Evolutionary conservation across 2,113 vertebrate species (phyloP).

Genomic region (Dascyllus trimaculatus): DNA sequence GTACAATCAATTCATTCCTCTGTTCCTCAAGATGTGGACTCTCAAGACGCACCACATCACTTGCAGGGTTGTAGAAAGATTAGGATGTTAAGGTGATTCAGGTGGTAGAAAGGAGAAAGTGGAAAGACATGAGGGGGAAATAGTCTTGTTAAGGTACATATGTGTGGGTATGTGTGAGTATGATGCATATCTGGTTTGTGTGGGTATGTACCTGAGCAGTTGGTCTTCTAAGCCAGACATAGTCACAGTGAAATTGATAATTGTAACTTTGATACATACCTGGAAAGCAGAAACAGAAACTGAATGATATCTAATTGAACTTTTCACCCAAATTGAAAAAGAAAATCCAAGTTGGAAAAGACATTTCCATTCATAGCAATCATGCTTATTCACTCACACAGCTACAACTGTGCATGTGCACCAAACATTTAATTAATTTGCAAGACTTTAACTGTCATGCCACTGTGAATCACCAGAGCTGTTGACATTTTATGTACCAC

Average conservation of each 20-base stretch:
- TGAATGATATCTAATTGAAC: not conserved
- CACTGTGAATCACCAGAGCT: not conserved
- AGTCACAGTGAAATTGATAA: conserved; percentile 94
- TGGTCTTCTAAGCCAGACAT: conserved; percentile 92
- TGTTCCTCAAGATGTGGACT: conserved; percentile 88
- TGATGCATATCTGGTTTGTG: not conserved
- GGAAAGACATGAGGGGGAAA: not conserved
- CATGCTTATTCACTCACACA: not conserved
- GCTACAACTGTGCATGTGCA: not conserved
- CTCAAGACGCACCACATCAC: conserved; percentile 88
- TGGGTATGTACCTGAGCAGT: conserved; percentile 85
- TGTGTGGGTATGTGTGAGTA: not conserved
- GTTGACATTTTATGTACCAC: not conserved
- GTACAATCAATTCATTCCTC: conserved; percentile 85
- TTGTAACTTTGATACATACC: conserved; percentile 95
- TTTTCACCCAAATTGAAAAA: not conserved
- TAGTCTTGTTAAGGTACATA: not conserved
- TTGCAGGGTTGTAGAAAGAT: conserved; percentile 26
- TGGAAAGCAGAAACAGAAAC: conserved; percentile 60
- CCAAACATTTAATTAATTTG: not conserved
- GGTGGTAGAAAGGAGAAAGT: too few relatives aligned
- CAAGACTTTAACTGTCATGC: not conserved
- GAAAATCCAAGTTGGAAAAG: not conserved
- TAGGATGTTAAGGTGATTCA: not conserved
- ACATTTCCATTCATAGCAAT: too few relatives aligned